A percentile compares a stretch with the other conserved stretches of the same genome.
Evolutionary conservation across 2,888 invertebrate genomes (phyloP).

Genomic region (Drosophila stalkeri): DNA sequence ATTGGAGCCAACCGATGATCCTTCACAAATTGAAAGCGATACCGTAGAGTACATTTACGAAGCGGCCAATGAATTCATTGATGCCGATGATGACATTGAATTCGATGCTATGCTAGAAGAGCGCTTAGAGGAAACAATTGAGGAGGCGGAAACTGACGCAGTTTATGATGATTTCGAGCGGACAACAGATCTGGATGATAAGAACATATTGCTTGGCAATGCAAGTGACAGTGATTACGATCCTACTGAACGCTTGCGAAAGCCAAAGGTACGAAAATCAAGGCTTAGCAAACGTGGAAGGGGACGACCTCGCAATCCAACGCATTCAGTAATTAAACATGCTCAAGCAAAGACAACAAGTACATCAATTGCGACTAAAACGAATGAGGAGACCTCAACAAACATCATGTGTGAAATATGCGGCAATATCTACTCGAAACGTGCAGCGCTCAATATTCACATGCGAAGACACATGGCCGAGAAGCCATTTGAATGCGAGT

Average conservation of each 20-base stretch:
- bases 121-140: constrained; percentile 60
- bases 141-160: constrained; percentile 34
- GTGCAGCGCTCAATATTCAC: constrained; percentile 83
- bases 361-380: constrained; percentile 22
- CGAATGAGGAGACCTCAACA: constrained; percentile 59
- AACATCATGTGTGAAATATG: constrained; percentile 84
- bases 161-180: constrained; percentile 39
- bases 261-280: constrained; percentile 61
- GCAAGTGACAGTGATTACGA: constrained; percentile 72
- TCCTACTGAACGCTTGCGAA: constrained; percentile 65
- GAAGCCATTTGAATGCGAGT: constrained; percentile 85
- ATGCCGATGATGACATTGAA: constrained; percentile 74
- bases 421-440: constrained; percentile 84
- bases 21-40: constrained; percentile 51
- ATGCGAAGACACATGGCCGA: constrained; percentile 84
- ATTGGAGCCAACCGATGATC: constrained; percentile 67
- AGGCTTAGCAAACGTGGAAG: constrained; percentile 63
- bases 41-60: constrained; percentile 70
- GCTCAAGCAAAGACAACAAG: constrained; percentile 14
- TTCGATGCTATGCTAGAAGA: constrained; percentile 70
- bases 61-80: constrained; percentile 74
- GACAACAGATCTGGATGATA: constrained; percentile 45
- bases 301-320: constrained; percentile 59
- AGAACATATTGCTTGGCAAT: constrained; percentile 49
- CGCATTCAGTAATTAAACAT: constrained; percentile 24